Percentiles rank a stretch among this genome's conserved stretches.
Evolutionary conservation across 1,140 invertebrate species (phyloP).

Genomic region (Cydia splendana): DNA sequence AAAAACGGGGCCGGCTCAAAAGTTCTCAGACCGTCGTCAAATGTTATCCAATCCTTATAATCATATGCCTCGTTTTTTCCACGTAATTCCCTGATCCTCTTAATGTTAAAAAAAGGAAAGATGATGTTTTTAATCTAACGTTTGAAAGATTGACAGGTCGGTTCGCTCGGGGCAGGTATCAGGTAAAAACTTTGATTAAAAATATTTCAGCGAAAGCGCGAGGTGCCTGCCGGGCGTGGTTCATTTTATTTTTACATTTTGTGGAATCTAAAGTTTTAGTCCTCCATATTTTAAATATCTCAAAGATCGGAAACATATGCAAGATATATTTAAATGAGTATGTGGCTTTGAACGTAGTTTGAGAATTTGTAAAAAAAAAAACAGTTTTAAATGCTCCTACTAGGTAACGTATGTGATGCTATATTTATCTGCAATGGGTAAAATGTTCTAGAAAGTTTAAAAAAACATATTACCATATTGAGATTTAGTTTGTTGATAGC

Average conservation of each 20-base stretch:
- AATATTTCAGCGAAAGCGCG: constrained; percentile 75
- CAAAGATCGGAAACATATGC: background rate
- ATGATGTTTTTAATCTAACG: constrained; percentile 78
- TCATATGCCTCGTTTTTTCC: constrained; percentile 68
- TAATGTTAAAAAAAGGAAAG: constrained; percentile 75
- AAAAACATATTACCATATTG: too few relatives aligned
- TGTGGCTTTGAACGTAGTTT: too few relatives aligned
- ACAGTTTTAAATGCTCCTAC: too few relatives aligned
- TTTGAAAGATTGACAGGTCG: constrained; percentile 78
- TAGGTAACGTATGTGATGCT: too few relatives aligned
- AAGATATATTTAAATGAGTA: background rate
- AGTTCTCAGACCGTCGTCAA: constrained; percentile 65
- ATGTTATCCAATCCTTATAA: constrained; percentile 63
- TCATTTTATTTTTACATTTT: constrained; percentile 46
- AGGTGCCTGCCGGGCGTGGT: constrained; percentile 53
- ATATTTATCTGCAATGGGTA: too few relatives aligned
- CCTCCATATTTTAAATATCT: background rate
- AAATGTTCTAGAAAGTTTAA: too few relatives aligned
- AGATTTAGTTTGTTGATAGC: too few relatives aligned
- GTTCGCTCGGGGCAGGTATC: constrained; percentile 58
- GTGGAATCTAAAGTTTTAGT: constrained; percentile 16
- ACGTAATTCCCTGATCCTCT: constrained; percentile 75
- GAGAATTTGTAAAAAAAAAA: too few relatives aligned
- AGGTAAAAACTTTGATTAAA: constrained; percentile 79
- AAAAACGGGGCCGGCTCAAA: constrained; percentile 1